Base-by-base conservation (phyloP, 2,797 vertebrate species). In the Taeniopygia guttata region DNA sequence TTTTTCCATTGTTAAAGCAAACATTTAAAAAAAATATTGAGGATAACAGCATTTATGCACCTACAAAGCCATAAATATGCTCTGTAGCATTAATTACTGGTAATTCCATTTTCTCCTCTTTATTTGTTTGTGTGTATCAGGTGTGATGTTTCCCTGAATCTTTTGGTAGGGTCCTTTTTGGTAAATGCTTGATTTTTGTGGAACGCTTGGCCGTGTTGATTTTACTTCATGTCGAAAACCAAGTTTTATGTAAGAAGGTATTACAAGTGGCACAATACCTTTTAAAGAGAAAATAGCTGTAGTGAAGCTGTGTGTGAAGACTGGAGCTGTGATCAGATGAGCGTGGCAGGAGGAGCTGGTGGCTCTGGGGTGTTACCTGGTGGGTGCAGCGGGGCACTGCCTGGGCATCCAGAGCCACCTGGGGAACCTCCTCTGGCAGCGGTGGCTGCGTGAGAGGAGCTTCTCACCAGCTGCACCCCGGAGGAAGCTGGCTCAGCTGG, bases 1-100 rank as follows among this genome's bases (percentile, higher is more conserved):
- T 54, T 90, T 93, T 93, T 95, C 84, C 75, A 34, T 66, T 29
- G 17, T 46, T 94, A 70, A 85, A 83, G 76, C 15, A 58, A 73
- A 32, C 69, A 86, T 29, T 45, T 12, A 22, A 2, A 78, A 78
- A 78, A 30, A 55, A 14, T 19, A 17, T 22, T 62, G 92, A 59
- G 42, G 56, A 68, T 68, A 7, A 3, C 34, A 45, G 56, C 36
- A 59, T 84, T 59, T 84, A 29, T 56, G 56, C 59, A 46, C 60
- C 60, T 84, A 27, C 1, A 80, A 82, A 84, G 16, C 16, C 52
- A 87, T 66, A 43, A 74, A 32, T 78, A n/a, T 25, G 43, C n/a
- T 83, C 36, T 5, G 3, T 66, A 64, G 81, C 25, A 16, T 49
- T 67, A 67, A 26, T 77, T 48, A 29, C 26, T 64, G 49, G 23